These are phyloP conservation scores for Ganaspis brasiliensis DNA, from an alignment of 2,888 invertebrate species.

Conservation along the genomic window DNA sequence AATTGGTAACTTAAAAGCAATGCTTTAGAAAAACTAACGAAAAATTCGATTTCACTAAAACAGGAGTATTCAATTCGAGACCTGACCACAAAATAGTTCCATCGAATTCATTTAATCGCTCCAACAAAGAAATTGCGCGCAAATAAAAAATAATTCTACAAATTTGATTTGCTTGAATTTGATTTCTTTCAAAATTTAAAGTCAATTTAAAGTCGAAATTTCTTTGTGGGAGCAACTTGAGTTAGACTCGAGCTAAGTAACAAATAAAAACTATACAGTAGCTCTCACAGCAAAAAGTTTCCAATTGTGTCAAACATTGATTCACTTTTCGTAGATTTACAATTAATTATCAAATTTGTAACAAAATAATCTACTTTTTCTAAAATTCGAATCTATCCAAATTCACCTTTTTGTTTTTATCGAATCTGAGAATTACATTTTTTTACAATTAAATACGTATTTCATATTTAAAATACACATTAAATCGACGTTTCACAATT, in stretches of 20 bases:
- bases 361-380: too few relatives aligned
- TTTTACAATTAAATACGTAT: too few relatives aligned
- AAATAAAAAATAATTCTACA: not conserved
- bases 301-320: not conserved
- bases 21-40: not conserved
- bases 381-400: too few relatives aligned
- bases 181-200: not conserved
- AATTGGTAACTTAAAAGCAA: not conserved
- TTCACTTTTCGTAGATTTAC: not conserved
- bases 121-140: not conserved
- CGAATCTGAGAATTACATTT: too few relatives aligned
- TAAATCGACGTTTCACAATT: not conserved
- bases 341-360: too few relatives aligned
- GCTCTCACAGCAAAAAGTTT: not conserved
- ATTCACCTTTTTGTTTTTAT: too few relatives aligned
- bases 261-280: not conserved
- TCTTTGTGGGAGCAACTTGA: not conserved
- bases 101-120: not conserved
- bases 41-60: slow-evolving; percentile 7
- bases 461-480: too few relatives aligned
- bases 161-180: not conserved
- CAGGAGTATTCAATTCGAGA: not conserved
- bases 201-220: not conserved
- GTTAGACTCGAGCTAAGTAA: not conserved
- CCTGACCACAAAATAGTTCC: slow-evolving; percentile 7